Conservation (phyloP, 2,888 invertebrate species). For the Siphlonurus alternatus region DNA sequence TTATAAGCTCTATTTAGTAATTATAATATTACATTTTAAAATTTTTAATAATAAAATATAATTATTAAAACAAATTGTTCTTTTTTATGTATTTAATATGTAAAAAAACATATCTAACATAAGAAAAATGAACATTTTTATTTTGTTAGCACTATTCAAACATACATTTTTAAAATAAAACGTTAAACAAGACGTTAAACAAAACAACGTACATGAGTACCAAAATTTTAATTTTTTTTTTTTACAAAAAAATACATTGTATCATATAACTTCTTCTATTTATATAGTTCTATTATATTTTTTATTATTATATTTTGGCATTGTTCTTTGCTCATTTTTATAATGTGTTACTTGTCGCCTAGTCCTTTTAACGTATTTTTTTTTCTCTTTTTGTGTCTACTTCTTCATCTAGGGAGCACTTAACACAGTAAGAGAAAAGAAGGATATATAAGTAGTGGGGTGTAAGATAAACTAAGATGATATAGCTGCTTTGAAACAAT, state of each 20-base stretch:
- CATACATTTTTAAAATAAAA: neutral
- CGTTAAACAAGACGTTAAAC: neutral
- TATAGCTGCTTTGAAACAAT: neutral
- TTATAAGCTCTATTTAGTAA: neutral
- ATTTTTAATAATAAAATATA: neutral
- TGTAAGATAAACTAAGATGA: neutral
- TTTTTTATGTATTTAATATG: neutral
- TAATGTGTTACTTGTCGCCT: constrained; percentile 1
- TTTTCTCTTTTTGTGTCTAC: neutral
- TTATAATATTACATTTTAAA: neutral
- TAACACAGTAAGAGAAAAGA: too few species aligned
- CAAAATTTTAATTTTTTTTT: too few species aligned
- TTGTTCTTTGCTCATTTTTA: neutral
- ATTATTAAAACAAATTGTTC: neutral
- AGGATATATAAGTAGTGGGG: too few species aligned
- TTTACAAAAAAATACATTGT: neutral
- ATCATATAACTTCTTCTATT: neutral
- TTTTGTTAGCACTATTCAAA: neutral
- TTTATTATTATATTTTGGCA: neutral
- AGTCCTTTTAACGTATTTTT: neutral
- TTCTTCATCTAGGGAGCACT: neutral
- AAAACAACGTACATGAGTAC: neutral
- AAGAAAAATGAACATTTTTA: neutral
- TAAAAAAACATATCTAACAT: neutral
- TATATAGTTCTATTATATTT: neutral